Conservation (phyloP, 2,888 invertebrate species). For the Stratiomys singularior region DNA sequence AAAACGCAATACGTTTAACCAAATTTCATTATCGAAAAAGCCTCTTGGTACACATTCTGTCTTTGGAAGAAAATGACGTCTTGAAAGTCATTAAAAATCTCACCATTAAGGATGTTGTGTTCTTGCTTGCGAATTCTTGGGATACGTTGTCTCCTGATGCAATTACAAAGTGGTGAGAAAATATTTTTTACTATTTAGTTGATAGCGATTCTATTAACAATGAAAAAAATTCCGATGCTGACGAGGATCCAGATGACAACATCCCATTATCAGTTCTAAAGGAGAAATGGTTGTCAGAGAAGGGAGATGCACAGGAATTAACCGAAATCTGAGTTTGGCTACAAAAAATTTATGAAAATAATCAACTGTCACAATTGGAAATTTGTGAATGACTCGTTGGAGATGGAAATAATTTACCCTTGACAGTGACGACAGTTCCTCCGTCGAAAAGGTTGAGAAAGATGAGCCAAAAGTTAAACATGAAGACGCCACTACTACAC, state of each 20-base stretch:
- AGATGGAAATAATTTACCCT: conserved; percentile 11
- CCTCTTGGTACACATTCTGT: too few species aligned
- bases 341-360: neutral
- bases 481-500: neutral
- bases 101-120: conserved; percentile 32
- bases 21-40: too few species aligned
- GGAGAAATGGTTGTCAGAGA: conserved; percentile 13
- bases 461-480: too few species aligned
- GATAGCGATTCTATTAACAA: conserved; percentile 9
- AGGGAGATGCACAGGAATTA: conserved; percentile 15
- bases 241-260: conserved; percentile 11
- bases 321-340: neutral
- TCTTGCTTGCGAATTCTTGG: conserved; percentile 8
- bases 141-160: neutral
- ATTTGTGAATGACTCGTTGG: too few species aligned
- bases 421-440: neutral
- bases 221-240: conserved; percentile 22
- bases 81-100: conserved; percentile 20
- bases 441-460: conserved; percentile 1
- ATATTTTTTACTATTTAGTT: conserved; percentile 15
- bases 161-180: conserved; percentile 10
- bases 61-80: conserved; percentile 27
- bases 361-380: neutral
- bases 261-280: conserved; percentile 14
- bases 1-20: too few species aligned